A percentile compares a stretch with the other conserved stretches of the same genome.
phyloP scores from a whole-genome alignment of 1,140 invertebrate species.

The Camponotus pennsylvanicus region DNA sequence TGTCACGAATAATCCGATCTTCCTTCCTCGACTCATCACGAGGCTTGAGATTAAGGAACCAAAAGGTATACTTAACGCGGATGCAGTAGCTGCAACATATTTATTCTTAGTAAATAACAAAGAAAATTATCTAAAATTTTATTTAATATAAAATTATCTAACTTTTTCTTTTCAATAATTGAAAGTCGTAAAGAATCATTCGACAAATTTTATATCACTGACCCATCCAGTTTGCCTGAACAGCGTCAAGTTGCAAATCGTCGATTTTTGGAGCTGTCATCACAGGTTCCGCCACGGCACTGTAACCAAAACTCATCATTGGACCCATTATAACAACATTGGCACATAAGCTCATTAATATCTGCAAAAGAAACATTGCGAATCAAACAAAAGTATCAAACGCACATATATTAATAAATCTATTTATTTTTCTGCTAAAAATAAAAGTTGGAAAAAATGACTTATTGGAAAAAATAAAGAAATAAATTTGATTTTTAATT shows the following conservation, averaged over 20 bases:
- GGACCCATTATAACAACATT: slow-evolving; percentile 83
- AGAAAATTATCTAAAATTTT: neutral
- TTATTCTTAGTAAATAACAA: neutral
- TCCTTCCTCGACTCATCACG: slow-evolving; percentile 84
- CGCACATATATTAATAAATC: too few species aligned
- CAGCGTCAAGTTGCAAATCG: slow-evolving; percentile 76
- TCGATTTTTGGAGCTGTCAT: slow-evolving; percentile 73
- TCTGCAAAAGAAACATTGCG: slow-evolving; percentile 72
- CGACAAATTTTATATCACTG: slow-evolving; percentile 50
- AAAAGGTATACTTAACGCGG: slow-evolving; percentile 84
- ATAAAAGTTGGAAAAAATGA: too few species aligned
- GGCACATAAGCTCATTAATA: slow-evolving; percentile 81
- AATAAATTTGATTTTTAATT: too few species aligned
- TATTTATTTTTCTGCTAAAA: too few species aligned
- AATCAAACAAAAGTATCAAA: neutral
- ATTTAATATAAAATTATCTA: neutral
- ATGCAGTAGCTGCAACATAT: slow-evolving; percentile 83
- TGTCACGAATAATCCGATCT: slow-evolving; percentile 79
- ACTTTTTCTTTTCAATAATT: neutral
- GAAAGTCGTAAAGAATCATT: neutral
- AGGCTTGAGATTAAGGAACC: slow-evolving; percentile 85
- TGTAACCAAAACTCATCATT: slow-evolving; percentile 86
- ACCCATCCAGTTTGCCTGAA: slow-evolving; percentile 86
- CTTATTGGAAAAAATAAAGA: too few species aligned
- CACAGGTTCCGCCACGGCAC: slow-evolving; percentile 82